phyloP scores from a whole-genome alignment of 2,113 vertebrate genomes.

The Sterrhoptilus dennistouni region DNA sequence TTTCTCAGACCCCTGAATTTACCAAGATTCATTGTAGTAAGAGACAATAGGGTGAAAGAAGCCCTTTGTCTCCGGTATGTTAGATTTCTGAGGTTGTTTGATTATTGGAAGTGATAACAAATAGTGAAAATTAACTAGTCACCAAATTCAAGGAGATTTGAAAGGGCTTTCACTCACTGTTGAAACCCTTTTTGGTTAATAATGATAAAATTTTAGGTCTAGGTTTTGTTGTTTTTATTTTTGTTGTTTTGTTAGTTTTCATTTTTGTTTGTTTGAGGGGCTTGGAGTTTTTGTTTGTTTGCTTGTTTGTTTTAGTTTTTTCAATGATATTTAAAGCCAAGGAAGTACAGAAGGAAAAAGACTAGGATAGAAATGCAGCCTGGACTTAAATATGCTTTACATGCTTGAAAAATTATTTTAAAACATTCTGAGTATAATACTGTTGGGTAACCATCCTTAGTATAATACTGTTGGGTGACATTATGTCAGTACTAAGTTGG shows the following conservation, averaged over 20 bases:
- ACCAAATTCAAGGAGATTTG: not conserved
- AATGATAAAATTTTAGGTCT: not conserved
- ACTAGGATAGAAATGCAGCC: not conserved
- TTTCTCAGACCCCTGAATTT: not conserved
- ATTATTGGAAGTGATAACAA: not conserved
- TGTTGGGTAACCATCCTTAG: fast-evolving
- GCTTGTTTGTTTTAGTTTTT: not conserved
- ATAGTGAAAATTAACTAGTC: not conserved
- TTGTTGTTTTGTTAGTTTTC: not conserved
- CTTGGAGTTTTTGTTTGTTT: not conserved
- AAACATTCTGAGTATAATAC: not conserved
- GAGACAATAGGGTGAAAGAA: not conserved
- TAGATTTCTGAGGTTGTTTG: not conserved
- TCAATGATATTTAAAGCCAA: not conserved
- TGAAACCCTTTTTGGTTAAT: not conserved
- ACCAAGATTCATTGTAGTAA: not conserved
- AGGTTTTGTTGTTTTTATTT: not conserved
- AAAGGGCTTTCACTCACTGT: not conserved
- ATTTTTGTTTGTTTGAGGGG: not conserved
- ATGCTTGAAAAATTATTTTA: not conserved
- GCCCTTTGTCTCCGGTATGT: not conserved
- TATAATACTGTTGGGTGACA: not conserved
- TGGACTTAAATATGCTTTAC: not conserved
- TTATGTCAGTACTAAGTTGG: not conserved
- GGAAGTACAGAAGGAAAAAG: not conserved